A percentile compares a stretch with the other conserved stretches of the same genome.
Conservation (phyloP, 2,797 vertebrate species). For the Tangara arthus region DNA sequence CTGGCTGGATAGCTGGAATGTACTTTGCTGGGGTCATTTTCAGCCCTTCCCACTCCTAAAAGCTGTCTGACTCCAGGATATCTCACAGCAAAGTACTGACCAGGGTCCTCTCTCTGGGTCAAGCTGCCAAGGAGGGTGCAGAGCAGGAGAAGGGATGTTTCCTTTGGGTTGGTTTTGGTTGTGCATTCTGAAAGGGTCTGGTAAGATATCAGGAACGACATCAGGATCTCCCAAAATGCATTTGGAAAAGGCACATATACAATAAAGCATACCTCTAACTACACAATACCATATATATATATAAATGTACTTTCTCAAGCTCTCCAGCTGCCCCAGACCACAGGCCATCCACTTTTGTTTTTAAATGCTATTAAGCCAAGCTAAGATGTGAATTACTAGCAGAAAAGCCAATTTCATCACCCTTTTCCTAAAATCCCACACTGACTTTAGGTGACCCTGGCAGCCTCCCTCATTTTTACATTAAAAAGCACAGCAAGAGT, state of each 20-base stretch:
- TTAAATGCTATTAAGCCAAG: background rate
- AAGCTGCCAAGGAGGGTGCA: background rate
- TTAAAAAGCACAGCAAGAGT: background rate
- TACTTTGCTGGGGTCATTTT: background rate
- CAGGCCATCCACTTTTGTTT: background rate
- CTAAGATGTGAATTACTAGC: background rate
- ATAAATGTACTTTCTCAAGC: constrained; percentile 49
- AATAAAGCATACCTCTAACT: constrained; percentile 57
- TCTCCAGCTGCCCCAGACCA: constrained; percentile 46
- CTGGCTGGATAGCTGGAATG: background rate
- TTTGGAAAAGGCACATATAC: constrained; percentile 76
- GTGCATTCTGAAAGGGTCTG: constrained; percentile 47
- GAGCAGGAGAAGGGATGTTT: background rate
- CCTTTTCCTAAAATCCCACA: background rate
- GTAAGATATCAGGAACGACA: background rate
- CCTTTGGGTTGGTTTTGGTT: constrained; percentile 53
- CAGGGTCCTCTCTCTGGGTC: rapidly evolving
- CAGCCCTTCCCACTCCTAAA: background rate
- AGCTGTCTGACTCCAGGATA: background rate
- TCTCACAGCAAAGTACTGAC: background rate
- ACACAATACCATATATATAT: constrained; percentile 41
- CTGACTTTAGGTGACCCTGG: rapidly evolving
- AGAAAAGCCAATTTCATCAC: background rate
- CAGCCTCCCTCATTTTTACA: background rate
- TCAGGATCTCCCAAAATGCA: constrained; percentile 57